Evolutionary conservation across 2,113 vertebrate species (phyloP).

Genomic region (Macaca nemestrina): DNA sequence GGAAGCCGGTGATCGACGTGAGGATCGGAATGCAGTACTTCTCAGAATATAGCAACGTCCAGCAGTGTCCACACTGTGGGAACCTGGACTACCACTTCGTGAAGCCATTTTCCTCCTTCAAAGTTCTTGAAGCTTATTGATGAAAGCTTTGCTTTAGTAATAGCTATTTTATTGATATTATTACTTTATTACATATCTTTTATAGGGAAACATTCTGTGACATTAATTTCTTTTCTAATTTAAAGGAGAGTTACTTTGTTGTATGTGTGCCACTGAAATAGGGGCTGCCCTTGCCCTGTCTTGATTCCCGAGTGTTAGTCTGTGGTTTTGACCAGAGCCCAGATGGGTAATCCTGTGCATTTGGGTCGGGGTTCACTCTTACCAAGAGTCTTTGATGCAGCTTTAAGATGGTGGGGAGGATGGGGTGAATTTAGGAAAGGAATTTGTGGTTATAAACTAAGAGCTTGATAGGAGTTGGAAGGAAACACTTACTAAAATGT

Average conservation of each 20-base stretch:
- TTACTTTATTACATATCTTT: slow-evolving; percentile 91
- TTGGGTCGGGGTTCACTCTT: background rate
- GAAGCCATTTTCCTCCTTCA: slow-evolving; percentile 99
- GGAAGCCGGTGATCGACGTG: slow-evolving; percentile 98
- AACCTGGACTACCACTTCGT: slow-evolving; percentile 99
- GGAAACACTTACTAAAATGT: background rate
- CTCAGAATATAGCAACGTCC: slow-evolving; percentile 99
- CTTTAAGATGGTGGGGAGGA: background rate
- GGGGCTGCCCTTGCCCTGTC: slow-evolving; percentile 48
- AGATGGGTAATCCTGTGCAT: background rate
- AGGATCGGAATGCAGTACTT: slow-evolving; percentile 99
- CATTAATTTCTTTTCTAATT: slow-evolving; percentile 87
- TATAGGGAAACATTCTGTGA: slow-evolving; percentile 88
- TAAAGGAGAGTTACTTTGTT: slow-evolving; percentile 84
- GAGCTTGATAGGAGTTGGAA: background rate
- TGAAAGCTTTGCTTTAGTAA: slow-evolving; percentile 94
- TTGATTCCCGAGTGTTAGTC: slow-evolving; percentile 27
- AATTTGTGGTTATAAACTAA: background rate
- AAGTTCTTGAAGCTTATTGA: slow-evolving; percentile 99
- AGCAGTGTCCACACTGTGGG: slow-evolving; percentile 99
- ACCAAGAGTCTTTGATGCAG: background rate
- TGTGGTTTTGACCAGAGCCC: slow-evolving; percentile 15
- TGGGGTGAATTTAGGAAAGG: background rate
- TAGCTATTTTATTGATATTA: slow-evolving; percentile 92
- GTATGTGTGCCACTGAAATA: slow-evolving; percentile 81